phyloP scores from a whole-genome alignment of 2,113 vertebrate species.

The Vimba vimba region DNA sequence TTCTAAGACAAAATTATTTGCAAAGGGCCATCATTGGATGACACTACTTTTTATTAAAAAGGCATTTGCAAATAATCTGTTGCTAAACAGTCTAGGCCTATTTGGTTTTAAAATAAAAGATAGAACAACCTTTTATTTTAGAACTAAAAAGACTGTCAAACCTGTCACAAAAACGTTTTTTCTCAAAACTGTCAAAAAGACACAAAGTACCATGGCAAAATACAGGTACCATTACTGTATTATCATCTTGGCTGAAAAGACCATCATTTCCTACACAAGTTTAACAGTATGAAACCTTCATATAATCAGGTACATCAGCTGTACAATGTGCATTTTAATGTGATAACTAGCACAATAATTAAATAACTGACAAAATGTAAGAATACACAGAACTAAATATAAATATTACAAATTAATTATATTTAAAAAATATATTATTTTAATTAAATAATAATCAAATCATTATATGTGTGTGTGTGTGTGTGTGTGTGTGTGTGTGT shows the following conservation, averaged over 20 bases:
- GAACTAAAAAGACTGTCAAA: not conserved
- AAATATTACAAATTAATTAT: not conserved
- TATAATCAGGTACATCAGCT: not conserved
- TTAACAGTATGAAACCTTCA: slow-evolving; percentile 1
- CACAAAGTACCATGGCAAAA: not conserved
- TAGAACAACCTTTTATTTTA: not conserved
- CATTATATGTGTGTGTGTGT: too few species aligned
- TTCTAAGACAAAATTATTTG: not conserved
- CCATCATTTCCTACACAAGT: not conserved
- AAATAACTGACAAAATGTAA: not conserved
- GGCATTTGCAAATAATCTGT: not conserved
- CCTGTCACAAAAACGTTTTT: not conserved
- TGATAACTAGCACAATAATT: not conserved
- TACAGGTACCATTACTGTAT: not conserved
- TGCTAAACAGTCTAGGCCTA: not conserved
- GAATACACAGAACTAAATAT: not conserved
- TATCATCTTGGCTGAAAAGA: slow-evolving; percentile 1
- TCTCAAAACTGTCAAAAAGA: slow-evolving; percentile 9
- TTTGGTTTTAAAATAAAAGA: not conserved
- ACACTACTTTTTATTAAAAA: not conserved
- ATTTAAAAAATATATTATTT: not conserved
- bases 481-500: too few species aligned
- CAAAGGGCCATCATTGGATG: not conserved
- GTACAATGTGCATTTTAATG: not conserved
- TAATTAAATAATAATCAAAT: too few species aligned